These are phyloP conservation scores for Caenorhabditis sp. DNA, from an alignment of 2,888 invertebrate genomes.

Conservation along the genomic window DNA sequence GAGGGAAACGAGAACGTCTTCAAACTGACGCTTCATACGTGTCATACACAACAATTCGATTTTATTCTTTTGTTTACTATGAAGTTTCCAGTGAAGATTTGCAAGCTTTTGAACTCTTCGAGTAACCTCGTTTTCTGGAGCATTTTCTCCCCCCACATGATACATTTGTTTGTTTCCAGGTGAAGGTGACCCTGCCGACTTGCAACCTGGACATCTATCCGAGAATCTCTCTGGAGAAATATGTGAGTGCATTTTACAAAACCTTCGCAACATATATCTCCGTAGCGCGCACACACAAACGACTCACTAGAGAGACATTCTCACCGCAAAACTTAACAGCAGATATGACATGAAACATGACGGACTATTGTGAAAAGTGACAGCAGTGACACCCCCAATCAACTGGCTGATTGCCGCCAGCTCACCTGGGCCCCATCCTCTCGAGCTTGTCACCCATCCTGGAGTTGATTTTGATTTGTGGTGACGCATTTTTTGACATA, in stretches of 20 bases:
- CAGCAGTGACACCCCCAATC: slow-evolving; percentile 62
- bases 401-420: slow-evolving; percentile 35
- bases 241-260: slow-evolving; percentile 58
- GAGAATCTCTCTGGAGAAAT: slow-evolving; percentile 27
- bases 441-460: slow-evolving; percentile 43
- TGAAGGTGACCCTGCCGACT: background rate
- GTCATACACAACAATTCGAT: background rate
- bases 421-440: slow-evolving; percentile 1
- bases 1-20: slow-evolving; percentile 34
- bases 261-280: slow-evolving; percentile 1
- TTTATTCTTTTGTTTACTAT: background rate
- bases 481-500: slow-evolving; percentile 58
- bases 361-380: slow-evolving; percentile 65
- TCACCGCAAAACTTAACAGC: slow-evolving; percentile 47
- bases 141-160: background rate
- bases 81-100: too few relatives aligned
- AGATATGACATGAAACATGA: slow-evolving; percentile 65
- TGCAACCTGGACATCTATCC: slow-evolving; percentile 22
- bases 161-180: slow-evolving; percentile 4
- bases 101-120: too few relatives aligned
- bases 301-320: slow-evolving; percentile 24
- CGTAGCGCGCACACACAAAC: slow-evolving; percentile 10
- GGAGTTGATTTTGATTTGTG: slow-evolving; percentile 52
- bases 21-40: slow-evolving; percentile 18
- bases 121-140: background rate